A percentile compares a stretch with the other conserved stretches of the same genome.
Conservation (phyloP, 2,797 vertebrate species). For the Tadarida brasiliensis region DNA sequence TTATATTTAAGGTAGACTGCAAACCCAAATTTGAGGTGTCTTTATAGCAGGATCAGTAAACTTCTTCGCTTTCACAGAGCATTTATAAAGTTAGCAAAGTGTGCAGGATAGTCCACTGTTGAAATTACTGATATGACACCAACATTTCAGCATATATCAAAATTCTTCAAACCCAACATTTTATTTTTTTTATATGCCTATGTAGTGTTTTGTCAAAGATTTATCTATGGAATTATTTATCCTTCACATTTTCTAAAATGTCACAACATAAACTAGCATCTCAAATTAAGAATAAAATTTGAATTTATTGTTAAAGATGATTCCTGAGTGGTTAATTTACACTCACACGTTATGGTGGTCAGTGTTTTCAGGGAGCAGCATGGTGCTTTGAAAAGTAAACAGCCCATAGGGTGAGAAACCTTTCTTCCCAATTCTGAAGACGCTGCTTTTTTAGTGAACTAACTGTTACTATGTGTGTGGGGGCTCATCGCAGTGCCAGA, state of each 20-base stretch:
- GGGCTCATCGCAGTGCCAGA: background rate
- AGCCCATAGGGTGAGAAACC: background rate
- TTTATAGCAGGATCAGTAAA: background rate
- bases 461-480: background rate
- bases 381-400: background rate
- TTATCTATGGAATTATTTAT: background rate
- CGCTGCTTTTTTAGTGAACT: background rate
- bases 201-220: background rate
- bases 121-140: background rate
- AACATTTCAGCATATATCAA: background rate
- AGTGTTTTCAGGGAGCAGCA: background rate
- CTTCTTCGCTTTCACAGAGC: background rate
- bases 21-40: background rate
- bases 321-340: background rate
- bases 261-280: background rate
- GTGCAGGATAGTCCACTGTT: background rate
- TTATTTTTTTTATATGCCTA: background rate
- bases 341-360: background rate
- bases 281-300: background rate
- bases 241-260: background rate
- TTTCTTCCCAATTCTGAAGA: background rate
- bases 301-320: background rate
- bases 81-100: conserved; percentile 22
- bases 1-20: background rate
- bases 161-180: conserved; percentile 27